These are phyloP conservation scores for Poecilia gillii DNA, from an alignment of 2,797 vertebrate species.

Conservation along the genomic window DNA sequence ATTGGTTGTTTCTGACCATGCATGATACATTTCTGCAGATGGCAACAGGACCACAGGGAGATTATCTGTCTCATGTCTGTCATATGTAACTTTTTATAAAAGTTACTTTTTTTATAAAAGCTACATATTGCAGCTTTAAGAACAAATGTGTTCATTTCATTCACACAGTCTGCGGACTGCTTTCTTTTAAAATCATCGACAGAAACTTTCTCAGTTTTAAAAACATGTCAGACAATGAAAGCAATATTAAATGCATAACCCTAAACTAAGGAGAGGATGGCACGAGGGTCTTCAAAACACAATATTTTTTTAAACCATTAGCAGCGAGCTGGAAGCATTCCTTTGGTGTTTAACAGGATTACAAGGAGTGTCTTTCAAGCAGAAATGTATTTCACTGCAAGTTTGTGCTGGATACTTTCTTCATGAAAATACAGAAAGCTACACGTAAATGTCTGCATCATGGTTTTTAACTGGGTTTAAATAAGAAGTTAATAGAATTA, in stretches of 20 bases:
- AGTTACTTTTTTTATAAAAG: not conserved
- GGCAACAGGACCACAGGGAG: too few species aligned
- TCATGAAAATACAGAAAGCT: not conserved
- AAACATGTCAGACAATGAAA: not conserved
- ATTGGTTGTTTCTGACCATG: too few species aligned
- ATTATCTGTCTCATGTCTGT: too few species aligned
- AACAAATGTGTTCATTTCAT: not conserved
- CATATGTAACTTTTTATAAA: not conserved
- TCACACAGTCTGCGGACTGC: not conserved
- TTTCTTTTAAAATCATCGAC: not conserved
- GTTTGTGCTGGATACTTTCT: not conserved
- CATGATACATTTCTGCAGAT: too few species aligned
- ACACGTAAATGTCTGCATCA: not conserved
- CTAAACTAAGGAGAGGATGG: not conserved
- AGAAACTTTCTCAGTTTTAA: not conserved
- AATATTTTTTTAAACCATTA: constrained; percentile 6
- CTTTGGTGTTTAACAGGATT: constrained; percentile 8
- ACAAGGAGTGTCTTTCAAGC: not conserved
- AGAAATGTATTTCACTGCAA: not conserved
- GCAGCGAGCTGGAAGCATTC: not conserved
- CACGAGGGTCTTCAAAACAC: constrained; percentile 4
- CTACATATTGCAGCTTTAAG: not conserved
- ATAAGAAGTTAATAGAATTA: not conserved
- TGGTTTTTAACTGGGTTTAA: not conserved
- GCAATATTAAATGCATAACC: not conserved